Percentiles rank a stretch among this genome's conserved stretches.
phyloP scores from a whole-genome alignment of 2,797 vertebrate genomes.

The Intellagama lesueurii region DNA sequence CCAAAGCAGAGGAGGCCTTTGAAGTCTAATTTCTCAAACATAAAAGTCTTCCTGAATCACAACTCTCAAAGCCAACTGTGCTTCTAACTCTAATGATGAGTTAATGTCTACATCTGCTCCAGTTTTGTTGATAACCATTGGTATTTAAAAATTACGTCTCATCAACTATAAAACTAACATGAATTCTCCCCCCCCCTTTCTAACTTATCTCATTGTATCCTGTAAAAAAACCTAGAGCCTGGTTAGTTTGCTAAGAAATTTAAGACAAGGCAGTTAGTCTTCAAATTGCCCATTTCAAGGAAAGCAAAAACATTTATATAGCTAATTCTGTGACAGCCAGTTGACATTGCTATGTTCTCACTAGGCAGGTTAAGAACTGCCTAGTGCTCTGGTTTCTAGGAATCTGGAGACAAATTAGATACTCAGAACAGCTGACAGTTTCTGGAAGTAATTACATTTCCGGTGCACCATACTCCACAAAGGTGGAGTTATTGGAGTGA shows the following conservation, averaged over 20 bases:
- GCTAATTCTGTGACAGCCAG: not conserved
- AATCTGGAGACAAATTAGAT: conserved; percentile 22
- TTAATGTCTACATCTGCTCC: too few relatives aligned
- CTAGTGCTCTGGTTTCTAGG: not conserved
- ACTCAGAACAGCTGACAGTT: conserved; percentile 10
- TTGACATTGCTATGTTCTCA: not conserved
- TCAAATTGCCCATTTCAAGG: not conserved
- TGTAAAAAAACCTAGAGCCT: not conserved
- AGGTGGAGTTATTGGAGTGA: not conserved
- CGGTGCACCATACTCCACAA: not conserved
- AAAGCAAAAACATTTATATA: not conserved
- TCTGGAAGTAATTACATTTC: conserved; percentile 17
- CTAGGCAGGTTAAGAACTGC: not conserved
- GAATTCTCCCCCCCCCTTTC: too few relatives aligned
- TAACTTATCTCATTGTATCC: too few relatives aligned
- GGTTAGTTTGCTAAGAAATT: not conserved
- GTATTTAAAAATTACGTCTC: too few relatives aligned
- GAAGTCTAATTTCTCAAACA: too few relatives aligned
- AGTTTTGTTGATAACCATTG: too few relatives aligned
- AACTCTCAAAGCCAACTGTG: too few relatives aligned
- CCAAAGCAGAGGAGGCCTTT: too few relatives aligned
- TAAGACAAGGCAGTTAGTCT: not conserved
- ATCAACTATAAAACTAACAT: too few relatives aligned
- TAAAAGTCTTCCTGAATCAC: too few relatives aligned
- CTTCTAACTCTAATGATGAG: too few relatives aligned